These are phyloP conservation scores for Bos indicus DNA, from an alignment of 2,113 vertebrate species.

Conservation along the genomic window DNA sequence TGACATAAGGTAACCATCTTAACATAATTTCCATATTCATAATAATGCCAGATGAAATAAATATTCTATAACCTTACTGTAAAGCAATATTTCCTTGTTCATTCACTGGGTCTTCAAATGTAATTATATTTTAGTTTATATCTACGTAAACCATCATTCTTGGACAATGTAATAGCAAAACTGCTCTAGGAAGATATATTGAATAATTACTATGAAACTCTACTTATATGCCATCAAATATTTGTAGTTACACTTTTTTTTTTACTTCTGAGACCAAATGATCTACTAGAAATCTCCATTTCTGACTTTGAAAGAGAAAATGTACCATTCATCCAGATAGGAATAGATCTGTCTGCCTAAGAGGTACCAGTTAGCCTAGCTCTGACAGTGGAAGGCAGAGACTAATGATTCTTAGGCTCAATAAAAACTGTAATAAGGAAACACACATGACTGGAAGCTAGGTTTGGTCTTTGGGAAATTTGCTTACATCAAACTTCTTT, in stretches of 20 bases:
- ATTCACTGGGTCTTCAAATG: background rate
- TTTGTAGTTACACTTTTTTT: background rate
- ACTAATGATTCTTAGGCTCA: background rate
- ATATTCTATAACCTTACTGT: background rate
- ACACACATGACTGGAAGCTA: background rate
- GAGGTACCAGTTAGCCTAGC: background rate
- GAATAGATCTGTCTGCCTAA: background rate
- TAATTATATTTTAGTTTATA: background rate
- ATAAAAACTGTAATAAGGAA: background rate
- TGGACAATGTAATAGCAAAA: background rate
- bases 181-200: background rate
- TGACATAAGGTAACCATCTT: background rate
- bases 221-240: background rate
- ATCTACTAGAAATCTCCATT: background rate
- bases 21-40: slow-evolving; percentile 46
- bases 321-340: background rate
- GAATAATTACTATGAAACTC: background rate
- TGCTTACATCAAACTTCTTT: background rate
- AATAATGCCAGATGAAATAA: background rate
- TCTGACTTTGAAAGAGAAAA: background rate
- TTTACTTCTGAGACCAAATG: background rate
- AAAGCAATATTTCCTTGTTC: background rate
- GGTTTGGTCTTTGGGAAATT: background rate
- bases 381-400: background rate
- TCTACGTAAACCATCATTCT: background rate